phyloP scores from a whole-genome alignment of 2,888 invertebrate species.

The Meloe dianella region DNA sequence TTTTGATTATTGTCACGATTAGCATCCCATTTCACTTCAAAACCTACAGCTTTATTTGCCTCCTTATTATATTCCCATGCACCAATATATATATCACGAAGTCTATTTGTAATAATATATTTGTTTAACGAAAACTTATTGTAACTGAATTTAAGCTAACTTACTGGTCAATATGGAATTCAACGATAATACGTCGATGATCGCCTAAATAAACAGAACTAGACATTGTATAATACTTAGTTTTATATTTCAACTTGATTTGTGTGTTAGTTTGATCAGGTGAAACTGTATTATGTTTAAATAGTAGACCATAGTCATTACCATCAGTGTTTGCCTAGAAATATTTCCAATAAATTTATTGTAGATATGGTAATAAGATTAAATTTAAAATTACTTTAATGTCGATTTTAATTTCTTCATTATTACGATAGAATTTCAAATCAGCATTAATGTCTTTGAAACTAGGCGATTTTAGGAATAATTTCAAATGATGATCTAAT shows the following conservation, averaged over 20 bases:
- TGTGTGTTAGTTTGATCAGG: constrained; percentile 69
- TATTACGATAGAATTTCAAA: constrained; percentile 70
- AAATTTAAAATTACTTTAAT: constrained; percentile 62
- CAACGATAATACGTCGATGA: constrained; percentile 70
- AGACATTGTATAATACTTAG: constrained; percentile 71
- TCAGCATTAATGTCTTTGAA: constrained; percentile 73
- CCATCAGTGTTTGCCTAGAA: constrained; percentile 38
- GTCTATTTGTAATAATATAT: constrained; percentile 57
- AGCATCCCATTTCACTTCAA: constrained; percentile 85
- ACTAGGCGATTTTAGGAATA: constrained; percentile 74
- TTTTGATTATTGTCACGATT: constrained; percentile 82
- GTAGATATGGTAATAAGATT: too few relatives aligned
- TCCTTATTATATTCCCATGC: constrained; percentile 68
- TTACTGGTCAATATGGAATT: constrained; percentile 81
- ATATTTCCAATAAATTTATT: neutral
- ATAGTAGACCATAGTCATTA: constrained; percentile 69
- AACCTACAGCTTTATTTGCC: constrained; percentile 69
- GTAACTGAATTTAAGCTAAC: constrained; percentile 42
- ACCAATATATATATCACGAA: constrained; percentile 76
- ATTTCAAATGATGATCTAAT: constrained; percentile 69
- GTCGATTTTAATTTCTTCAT: constrained; percentile 70
- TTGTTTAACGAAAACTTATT: constrained; percentile 21
- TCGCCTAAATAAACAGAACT: constrained; percentile 71
- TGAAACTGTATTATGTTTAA: constrained; percentile 68
- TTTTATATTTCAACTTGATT: constrained; percentile 71